Conservation (phyloP, 35 echinoderm and acorn worm species). For the Heliocidaris tuberculata region DNA sequence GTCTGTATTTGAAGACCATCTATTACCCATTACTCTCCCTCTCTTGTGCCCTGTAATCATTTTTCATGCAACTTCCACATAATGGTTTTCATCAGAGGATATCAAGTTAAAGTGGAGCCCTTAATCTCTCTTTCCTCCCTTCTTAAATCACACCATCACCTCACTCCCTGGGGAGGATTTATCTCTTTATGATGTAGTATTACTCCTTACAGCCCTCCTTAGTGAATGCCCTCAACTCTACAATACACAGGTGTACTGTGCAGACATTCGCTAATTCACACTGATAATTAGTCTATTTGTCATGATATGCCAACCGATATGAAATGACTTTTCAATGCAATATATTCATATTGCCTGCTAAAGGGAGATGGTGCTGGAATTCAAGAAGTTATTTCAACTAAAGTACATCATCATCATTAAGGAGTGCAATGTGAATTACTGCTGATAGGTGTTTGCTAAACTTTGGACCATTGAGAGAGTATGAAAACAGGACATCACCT, state of each 20-base stretch:
- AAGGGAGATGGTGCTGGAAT: too few relatives aligned
- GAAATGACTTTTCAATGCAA: too few relatives aligned
- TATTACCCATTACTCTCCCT: background rate
- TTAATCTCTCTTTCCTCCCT: conserved; percentile 24
- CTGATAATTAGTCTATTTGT: background rate
- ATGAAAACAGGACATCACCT: too few relatives aligned
- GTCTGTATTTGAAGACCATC: background rate
- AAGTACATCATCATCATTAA: too few relatives aligned
- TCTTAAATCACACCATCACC: conserved; percentile 25
- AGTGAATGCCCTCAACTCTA: background rate
- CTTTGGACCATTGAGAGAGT: too few relatives aligned
- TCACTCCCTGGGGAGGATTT: conserved; percentile 32
- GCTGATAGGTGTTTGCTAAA: too few relatives aligned
- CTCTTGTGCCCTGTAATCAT: conserved; percentile 15
- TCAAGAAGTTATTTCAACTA: too few relatives aligned
- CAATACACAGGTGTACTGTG: background rate
- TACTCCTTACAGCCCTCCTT: background rate
- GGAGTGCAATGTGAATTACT: too few relatives aligned
- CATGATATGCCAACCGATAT: background rate
- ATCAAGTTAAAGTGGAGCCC: conserved; percentile 40
- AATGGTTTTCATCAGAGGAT: conserved; percentile 52
- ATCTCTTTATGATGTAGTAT: background rate
- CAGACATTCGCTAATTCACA: background rate
- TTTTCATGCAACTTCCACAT: conserved; percentile 49
- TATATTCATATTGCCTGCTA: background rate